These are phyloP conservation scores for Lacanobia oleracea DNA, from an alignment of 2,888 invertebrate species.

Conservation along the genomic window DNA sequence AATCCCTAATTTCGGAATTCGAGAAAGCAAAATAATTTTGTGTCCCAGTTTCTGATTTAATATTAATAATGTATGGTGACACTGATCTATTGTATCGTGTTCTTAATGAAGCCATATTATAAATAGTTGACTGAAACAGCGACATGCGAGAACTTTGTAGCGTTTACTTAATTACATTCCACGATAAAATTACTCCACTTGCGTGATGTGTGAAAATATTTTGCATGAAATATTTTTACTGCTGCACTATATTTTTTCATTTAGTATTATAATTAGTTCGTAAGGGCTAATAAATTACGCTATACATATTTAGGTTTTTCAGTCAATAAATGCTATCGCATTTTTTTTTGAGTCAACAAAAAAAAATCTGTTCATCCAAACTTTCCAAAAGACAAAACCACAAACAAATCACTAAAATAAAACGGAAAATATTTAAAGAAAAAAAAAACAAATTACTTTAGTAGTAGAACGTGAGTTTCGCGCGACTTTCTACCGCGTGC, in stretches of 20 bases:
- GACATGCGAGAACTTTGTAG: conserved; percentile 42
- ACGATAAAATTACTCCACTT: conserved; percentile 38
- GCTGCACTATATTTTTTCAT: conserved; percentile 24
- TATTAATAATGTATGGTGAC: conserved; percentile 22
- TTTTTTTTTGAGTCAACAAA: background rate
- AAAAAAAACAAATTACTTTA: conserved; percentile 41
- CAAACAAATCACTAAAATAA: conserved; percentile 44
- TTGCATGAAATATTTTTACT: conserved; percentile 31
- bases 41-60: conserved; percentile 35
- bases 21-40: background rate
- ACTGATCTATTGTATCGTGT: conserved; percentile 34
- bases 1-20: background rate
- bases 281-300: background rate
- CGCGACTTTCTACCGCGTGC: conserved; percentile 75
- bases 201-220: conserved; percentile 57
- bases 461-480: conserved; percentile 50
- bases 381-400: conserved; percentile 14
- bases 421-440: conserved; percentile 1
- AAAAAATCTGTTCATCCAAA: background rate
- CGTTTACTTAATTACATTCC: conserved; percentile 52
- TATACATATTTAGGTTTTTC: background rate
- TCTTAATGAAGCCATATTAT: conserved; percentile 36
- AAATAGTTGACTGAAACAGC: conserved; percentile 36
- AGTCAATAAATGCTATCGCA: background rate
- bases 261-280: background rate